phyloP scores from a whole-genome alignment of 2,113 vertebrate species.

The Anser cygnoides region DNA sequence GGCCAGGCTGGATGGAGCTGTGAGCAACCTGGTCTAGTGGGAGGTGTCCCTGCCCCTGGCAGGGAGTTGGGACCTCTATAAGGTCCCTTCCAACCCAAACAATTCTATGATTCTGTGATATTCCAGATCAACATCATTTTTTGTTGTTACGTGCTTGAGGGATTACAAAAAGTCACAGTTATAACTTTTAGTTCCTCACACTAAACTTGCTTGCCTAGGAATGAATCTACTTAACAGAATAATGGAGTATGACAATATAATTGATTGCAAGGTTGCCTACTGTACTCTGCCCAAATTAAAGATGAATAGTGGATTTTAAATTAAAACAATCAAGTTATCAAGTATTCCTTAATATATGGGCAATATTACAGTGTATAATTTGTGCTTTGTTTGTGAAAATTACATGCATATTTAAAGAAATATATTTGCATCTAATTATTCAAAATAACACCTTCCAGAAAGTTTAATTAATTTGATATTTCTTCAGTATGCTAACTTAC shows the following conservation, averaged over 20 bases:
- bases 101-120: constrained; percentile 80
- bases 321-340: background rate
- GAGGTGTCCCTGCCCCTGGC: constrained; percentile 24
- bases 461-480: background rate
- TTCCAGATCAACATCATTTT: constrained; percentile 77
- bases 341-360: background rate
- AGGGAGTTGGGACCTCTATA: background rate
- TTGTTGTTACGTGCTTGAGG: constrained; percentile 65
- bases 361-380: background rate
- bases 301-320: constrained; percentile 11
- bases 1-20: background rate
- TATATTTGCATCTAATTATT: background rate
- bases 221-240: constrained; percentile 11
- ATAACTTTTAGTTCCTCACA: constrained; percentile 65
- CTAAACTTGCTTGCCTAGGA: constrained; percentile 21
- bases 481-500: background rate
- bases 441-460: background rate
- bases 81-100: constrained; percentile 29
- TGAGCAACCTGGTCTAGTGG: constrained; percentile 47
- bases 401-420: background rate
- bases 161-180: constrained; percentile 68
- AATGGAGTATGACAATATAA: background rate
- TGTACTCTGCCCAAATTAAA: constrained; percentile 1
- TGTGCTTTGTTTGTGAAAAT: background rate
- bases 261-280: constrained; percentile 18